Evolutionary conservation across 2,888 invertebrate genomes (phyloP), one percentile per base, ranked within the genome.

Genomic region (Azorinus chamasolen): DNA sequence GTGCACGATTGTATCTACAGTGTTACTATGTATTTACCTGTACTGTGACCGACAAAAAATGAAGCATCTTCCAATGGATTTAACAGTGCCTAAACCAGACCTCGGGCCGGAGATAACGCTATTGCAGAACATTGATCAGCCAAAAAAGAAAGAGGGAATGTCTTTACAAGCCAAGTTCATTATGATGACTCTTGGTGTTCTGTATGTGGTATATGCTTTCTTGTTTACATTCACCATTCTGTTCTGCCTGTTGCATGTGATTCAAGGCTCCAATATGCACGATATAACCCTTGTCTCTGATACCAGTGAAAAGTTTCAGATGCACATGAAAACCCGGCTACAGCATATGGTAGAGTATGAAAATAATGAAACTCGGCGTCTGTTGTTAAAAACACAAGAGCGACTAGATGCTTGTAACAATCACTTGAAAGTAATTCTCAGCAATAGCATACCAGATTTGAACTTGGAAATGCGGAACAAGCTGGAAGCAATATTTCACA

Each of bases 161-260:
- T 32, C 74, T 1, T 54, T 71, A 14, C 82, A 83, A 53, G 88
- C 87, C 2, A 79, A 79, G 43, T 64, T 71, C 48, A 65, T 90
- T 8, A 81, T 84, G 51, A 70, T 83, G 48, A 55, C 83, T 1
- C 84, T 90, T n/a, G 71, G 83, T 1, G 54, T 84, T 1, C 73
- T 90, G 25, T 89, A 91, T 61, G 61, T 90, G 4, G 53, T 86
- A 0, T 91, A 91, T 74, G 89, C 86, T 20, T 32, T 90, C 1
- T 59, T 90, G 27, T 90, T 91, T 71, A 87, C 91, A 20, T 90
- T 91, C 64, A 87, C 88, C 18, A 78, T 88, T 43, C 82, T 89
- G 18, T 87, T 90, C 57, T 87, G 86, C 6, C 48, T 91, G 16
- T 79, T 92, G 16, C 89, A 89, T 65, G 50, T 88, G 32, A 76